Conservation (phyloP, 2,797 vertebrate genomes). For the Pipistrellus pygmaeus region DNA sequence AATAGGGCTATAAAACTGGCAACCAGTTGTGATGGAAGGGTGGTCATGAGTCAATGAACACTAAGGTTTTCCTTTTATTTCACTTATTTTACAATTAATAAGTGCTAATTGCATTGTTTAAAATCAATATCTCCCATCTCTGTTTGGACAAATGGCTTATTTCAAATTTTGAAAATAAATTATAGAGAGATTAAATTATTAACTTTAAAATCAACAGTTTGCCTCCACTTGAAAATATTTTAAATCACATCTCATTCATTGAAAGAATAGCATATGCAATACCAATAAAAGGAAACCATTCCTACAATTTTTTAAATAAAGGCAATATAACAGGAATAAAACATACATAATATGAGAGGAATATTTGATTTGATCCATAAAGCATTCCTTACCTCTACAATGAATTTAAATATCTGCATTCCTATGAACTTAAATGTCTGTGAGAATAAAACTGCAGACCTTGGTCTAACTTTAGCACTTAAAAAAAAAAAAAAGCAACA, state of each 20-base stretch:
- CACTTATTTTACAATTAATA: not conserved
- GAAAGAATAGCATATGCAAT: constrained; percentile 88
- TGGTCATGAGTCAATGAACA: not conserved
- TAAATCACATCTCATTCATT: constrained; percentile 87
- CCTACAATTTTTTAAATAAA: constrained; percentile 89
- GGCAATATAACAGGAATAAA: constrained; percentile 68
- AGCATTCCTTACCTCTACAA: constrained; percentile 87
- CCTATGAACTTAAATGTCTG: constrained; percentile 81
- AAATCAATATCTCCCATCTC: not conserved
- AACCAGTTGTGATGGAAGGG: not conserved
- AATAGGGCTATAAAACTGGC: not conserved
- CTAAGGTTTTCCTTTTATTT: not conserved
- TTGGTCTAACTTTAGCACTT: constrained; percentile 85
- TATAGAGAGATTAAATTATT: not conserved
- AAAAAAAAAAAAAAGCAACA: constrained; percentile 83
- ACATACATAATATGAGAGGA: constrained; percentile 88
- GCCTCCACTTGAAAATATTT: not conserved
- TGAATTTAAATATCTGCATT: too few relatives aligned
- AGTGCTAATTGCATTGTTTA: not conserved
- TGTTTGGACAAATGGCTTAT: not conserved
- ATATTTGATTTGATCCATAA: constrained; percentile 87
- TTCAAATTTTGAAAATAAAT: not conserved
- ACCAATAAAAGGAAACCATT: constrained; percentile 89
- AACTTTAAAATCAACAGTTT: not conserved
- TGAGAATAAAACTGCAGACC: constrained; percentile 84